Evolutionary conservation across 2,888 invertebrate species (phyloP).

Genomic region (Uropetala carovei): DNA sequence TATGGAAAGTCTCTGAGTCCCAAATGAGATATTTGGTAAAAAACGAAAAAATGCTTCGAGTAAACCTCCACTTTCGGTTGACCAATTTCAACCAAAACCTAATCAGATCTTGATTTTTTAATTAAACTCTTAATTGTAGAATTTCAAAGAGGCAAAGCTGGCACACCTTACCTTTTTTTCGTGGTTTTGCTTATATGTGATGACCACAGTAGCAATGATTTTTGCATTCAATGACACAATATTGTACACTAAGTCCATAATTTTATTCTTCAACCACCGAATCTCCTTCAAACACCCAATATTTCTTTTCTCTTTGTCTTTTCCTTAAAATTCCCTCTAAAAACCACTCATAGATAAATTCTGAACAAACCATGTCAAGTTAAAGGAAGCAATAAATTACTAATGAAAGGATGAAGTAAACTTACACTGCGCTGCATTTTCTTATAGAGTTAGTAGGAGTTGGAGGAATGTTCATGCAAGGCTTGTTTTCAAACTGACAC

Average conservation of each 20-base stretch:
- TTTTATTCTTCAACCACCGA: too few species aligned
- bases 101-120: not conserved
- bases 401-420: slow-evolving; percentile 67
- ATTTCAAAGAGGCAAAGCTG: too few species aligned
- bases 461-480: slow-evolving; percentile 82
- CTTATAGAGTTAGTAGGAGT: slow-evolving; percentile 82
- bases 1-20: too few species aligned
- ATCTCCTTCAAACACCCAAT: not conserved
- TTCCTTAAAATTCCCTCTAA: not conserved
- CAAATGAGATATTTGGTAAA: too few species aligned
- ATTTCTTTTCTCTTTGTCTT: not conserved
- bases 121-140: too few species aligned
- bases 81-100: not conserved
- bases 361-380: slow-evolving; percentile 59
- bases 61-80: too few species aligned
- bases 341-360: not conserved
- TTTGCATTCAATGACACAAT: too few species aligned
- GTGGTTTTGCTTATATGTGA: too few species aligned
- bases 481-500: slow-evolving; percentile 86
- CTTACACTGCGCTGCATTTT: slow-evolving; percentile 82
- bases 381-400: not conserved
- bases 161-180: too few species aligned
- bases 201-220: too few species aligned
- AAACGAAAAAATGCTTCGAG: too few species aligned
- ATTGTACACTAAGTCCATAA: too few species aligned